These are phyloP conservation scores for Drosophila robusta DNA, from an alignment of 2,888 invertebrate genomes.

Conservation along the genomic window DNA sequence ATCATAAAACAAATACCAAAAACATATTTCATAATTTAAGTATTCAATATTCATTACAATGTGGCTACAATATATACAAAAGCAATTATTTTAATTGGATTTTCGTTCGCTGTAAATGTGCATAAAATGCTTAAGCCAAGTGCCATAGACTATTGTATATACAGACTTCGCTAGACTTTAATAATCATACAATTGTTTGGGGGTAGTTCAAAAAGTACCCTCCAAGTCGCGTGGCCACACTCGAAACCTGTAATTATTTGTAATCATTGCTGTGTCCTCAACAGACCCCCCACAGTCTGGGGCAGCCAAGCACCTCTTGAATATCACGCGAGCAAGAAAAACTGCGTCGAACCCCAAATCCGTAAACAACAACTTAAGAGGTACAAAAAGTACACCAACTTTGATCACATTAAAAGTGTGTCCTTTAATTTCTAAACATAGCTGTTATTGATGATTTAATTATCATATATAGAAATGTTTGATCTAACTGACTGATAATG, in stretches of 20 bases:
- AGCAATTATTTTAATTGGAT: slow-evolving; percentile 63
- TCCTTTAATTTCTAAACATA: no score
- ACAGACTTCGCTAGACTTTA: slow-evolving; percentile 9
- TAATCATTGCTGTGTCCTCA: slow-evolving; percentile 60
- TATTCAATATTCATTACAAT: slow-evolving; percentile 42
- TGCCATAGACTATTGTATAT: background rate
- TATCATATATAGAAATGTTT: no score
- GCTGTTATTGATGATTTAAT: no score
- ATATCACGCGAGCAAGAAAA: slow-evolving; percentile 55
- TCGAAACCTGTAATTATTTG: slow-evolving; percentile 62
- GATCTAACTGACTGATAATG: no score
- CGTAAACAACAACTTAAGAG: no score
- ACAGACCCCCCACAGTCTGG: slow-evolving; percentile 7
- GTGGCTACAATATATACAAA: slow-evolving; percentile 15
- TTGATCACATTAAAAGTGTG: no score
- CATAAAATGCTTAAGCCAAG: slow-evolving; percentile 9
- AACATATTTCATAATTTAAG: slow-evolving; percentile 42
- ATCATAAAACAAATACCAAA: slow-evolving; percentile 84
- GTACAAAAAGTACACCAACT: no score
- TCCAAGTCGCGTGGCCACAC: slow-evolving; percentile 63
- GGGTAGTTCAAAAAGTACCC: slow-evolving; percentile 37
- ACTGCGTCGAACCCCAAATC: background rate
- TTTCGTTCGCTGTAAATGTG: slow-evolving; percentile 19
- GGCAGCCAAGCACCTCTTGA: slow-evolving; percentile 47
- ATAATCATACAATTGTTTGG: slow-evolving; percentile 12